A percentile compares a stretch with the other conserved stretches of the same genome.
Conservation (phyloP, 1,140 invertebrate species). For the Drosophila sp. region DNA sequence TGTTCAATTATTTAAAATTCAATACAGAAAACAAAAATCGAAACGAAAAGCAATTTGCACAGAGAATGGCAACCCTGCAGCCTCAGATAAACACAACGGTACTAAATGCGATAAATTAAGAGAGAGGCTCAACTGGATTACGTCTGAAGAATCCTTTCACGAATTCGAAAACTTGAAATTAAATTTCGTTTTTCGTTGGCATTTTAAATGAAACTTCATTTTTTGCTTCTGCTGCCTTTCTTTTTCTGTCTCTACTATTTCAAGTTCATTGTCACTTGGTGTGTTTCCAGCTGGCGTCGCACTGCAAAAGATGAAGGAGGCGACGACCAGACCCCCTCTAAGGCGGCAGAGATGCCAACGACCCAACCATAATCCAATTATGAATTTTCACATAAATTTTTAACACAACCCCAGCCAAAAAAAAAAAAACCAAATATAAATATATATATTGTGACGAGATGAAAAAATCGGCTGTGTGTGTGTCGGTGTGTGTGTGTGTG, state of each 20-base stretch:
- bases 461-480: constrained; percentile 37
- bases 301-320: neutral
- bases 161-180: no score
- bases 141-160: no score
- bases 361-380: constrained; percentile 79
- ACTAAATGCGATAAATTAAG: no score
- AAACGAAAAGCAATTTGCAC: neutral
- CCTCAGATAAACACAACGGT: neutral
- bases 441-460: constrained; percentile 39
- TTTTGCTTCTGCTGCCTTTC: neutral
- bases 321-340: constrained; percentile 54
- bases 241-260: constrained; percentile 28
- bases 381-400: constrained; percentile 80
- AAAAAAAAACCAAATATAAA: constrained; percentile 31
- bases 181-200: neutral
- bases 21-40: no score
- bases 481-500: neutral
- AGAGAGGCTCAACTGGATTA: no score
- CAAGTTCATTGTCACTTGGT: constrained; percentile 74
- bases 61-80: constrained; percentile 19
- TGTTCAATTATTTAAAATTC: neutral
- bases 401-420: constrained; percentile 46
- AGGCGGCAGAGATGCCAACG: constrained; percentile 48
- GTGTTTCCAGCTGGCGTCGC: neutral
- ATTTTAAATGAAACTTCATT: neutral